Evolutionary conservation across 2,113 vertebrate species (phyloP).

Genomic region (Microcebus jonahi): DNA sequence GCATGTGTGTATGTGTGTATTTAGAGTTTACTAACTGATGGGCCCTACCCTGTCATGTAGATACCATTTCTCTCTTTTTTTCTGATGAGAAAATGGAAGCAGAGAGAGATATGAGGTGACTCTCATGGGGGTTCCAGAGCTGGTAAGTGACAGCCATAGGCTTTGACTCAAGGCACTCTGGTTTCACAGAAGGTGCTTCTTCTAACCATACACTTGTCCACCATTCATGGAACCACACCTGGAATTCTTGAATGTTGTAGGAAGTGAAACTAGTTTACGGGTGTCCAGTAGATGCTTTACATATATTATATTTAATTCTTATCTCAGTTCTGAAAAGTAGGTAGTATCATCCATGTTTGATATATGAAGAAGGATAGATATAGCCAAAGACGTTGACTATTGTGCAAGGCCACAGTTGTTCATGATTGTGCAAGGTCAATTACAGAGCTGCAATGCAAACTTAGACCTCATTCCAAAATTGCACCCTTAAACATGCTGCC

Average conservation of each 20-base stretch:
- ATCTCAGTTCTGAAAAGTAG: background rate
- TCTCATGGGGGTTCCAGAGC: fast-evolving
- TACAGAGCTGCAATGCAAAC: background rate
- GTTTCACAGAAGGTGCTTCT: background rate
- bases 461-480: background rate
- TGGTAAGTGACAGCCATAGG: background rate
- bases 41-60: background rate
- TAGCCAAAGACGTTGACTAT: background rate
- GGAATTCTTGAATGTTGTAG: background rate
- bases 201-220: background rate
- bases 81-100: background rate
- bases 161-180: background rate
- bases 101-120: background rate
- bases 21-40: background rate
- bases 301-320: background rate
- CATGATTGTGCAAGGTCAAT: background rate
- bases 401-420: background rate
- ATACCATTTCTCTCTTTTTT: background rate
- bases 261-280: background rate
- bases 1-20: background rate
- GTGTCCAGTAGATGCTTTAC: background rate
- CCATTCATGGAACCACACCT: background rate
- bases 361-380: background rate
- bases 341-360: background rate
- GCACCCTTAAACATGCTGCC: background rate